Conservation (phyloP, 2,797 vertebrate genomes). For the Holocentrus rufus region DNA sequence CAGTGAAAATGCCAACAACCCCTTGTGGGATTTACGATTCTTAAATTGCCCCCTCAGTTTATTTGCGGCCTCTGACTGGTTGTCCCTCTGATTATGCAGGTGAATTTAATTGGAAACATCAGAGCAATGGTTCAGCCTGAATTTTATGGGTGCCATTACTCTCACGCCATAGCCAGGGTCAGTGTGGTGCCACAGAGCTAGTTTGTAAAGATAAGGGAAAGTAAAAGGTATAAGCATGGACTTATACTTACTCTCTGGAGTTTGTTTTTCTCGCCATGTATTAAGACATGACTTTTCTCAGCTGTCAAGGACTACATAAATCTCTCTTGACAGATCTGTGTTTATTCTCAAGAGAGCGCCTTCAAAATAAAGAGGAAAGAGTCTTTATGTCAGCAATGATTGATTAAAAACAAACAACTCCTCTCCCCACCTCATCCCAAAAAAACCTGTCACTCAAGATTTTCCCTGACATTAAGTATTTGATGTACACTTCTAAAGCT, state of each 20-base stretch:
- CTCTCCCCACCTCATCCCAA: no score
- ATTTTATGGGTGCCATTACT: conserved; percentile 64
- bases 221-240: conserved; percentile 16
- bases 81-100: conserved; percentile 78
- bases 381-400: conserved; percentile 33
- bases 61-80: conserved; percentile 72
- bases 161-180: conserved; percentile 73
- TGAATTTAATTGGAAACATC: conserved; percentile 77
- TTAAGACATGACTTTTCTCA: conserved; percentile 29
- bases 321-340: conserved; percentile 43
- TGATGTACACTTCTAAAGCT: conserved; percentile 17
- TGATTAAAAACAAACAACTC: conserved; percentile 24
- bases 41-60: conserved; percentile 74
- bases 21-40: conserved; percentile 71
- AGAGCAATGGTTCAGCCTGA: conserved; percentile 52
- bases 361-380: conserved; percentile 40
- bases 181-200: conserved; percentile 19
- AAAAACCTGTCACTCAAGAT: conserved; percentile 48
- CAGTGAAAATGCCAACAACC: conserved; percentile 73
- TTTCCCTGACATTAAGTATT: conserved; percentile 19
- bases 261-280: conserved; percentile 42
- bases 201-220: conserved; percentile 18
- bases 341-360: conserved; percentile 49
- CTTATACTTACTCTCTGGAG: background rate
- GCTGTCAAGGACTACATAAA: conserved; percentile 41